Conservation (phyloP, 1,140 invertebrate species). For the Manduca sexta region DNA sequence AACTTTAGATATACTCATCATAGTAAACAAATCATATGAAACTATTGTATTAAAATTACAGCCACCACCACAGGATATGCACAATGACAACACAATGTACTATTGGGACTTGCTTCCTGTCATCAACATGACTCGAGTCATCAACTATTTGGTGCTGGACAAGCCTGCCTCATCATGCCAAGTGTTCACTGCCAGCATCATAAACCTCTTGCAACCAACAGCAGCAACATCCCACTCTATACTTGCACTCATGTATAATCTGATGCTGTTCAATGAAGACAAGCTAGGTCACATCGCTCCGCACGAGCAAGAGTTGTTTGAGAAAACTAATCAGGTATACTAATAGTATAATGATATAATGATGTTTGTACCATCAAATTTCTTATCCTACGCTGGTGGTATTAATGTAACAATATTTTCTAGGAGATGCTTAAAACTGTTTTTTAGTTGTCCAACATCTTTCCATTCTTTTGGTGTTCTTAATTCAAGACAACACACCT, state of each 20-base stretch:
- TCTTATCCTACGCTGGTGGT: no score
- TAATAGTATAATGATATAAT: neutral
- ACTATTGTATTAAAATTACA: constrained; percentile 13
- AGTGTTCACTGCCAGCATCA: constrained; percentile 28
- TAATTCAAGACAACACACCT: no score
- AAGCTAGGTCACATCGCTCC: constrained; percentile 34
- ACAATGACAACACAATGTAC: constrained; percentile 43
- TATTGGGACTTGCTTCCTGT: constrained; percentile 55
- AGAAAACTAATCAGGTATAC: constrained; percentile 40
- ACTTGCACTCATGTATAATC: constrained; percentile 41
- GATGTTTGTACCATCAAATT: no score
- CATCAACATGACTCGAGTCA: constrained; percentile 46
- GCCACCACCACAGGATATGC: constrained; percentile 43
- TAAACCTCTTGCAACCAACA: constrained; percentile 42
- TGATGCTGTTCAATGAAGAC: constrained; percentile 46
- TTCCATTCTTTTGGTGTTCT: no score
- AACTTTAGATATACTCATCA: no score
- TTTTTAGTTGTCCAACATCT: no score
- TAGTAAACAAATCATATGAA: no score
- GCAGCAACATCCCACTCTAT: constrained; percentile 33
- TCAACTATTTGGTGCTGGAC: constrained; percentile 37
- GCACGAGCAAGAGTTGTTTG: constrained; percentile 43
- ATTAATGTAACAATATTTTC: no score
- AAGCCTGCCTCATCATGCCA: no score
- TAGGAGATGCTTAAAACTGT: no score